Conservation (phyloP, 2,888 invertebrate genomes). For the Stictocephala bisonia region DNA sequence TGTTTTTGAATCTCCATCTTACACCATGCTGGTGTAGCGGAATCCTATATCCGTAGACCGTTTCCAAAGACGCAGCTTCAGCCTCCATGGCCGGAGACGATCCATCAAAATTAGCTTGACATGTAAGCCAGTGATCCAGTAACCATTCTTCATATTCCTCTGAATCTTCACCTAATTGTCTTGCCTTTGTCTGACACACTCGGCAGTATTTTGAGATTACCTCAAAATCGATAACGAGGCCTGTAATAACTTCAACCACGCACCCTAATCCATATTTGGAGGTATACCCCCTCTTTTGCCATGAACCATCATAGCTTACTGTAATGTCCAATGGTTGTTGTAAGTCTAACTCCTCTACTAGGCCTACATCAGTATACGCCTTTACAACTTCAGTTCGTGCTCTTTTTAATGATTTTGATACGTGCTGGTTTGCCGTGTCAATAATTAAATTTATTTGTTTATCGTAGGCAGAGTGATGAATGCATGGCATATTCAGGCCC, state of each 20-base stretch:
- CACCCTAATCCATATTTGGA: slow-evolving; percentile 8
- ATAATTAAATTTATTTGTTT: no score
- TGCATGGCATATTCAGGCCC: no score
- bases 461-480: no score
- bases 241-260: slow-evolving; percentile 23
- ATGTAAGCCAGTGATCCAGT: slow-evolving; percentile 9
- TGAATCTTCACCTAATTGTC: slow-evolving; percentile 1
- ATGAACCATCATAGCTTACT: slow-evolving; percentile 15
- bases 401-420: no score
- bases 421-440: no score
- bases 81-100: no score
- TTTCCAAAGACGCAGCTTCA: slow-evolving; percentile 23
- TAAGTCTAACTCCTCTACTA: no score
- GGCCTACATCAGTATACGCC: no score
- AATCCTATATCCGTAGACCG: slow-evolving; percentile 16
- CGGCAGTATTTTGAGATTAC: slow-evolving; percentile 28
- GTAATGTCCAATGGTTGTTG: slow-evolving; percentile 1
- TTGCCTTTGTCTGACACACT: slow-evolving; percentile 16
- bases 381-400: no score
- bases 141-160: slow-evolving; percentile 14
- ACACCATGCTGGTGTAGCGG: slow-evolving; percentile 7
- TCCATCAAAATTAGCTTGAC: no score
- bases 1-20: slow-evolving; percentile 4
- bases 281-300: slow-evolving; percentile 11
- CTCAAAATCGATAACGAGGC: slow-evolving; percentile 4